Evolutionary conservation across 2,113 vertebrate species (phyloP).

Genomic region (Paramormyrops kingsleyae): DNA sequence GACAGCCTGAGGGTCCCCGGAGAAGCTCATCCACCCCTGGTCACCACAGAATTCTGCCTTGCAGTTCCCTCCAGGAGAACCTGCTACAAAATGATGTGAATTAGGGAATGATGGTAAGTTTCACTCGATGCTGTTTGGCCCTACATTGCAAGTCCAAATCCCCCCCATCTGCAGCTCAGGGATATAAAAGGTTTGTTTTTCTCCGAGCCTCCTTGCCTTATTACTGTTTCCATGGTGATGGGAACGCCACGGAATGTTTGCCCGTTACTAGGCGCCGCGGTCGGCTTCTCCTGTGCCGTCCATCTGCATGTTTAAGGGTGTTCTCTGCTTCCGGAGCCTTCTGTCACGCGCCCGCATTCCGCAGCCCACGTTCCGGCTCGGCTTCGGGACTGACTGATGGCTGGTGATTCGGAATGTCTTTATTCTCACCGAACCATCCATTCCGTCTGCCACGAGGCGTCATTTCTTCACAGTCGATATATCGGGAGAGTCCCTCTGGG

Average conservation of each 20-base stretch:
- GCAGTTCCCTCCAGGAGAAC: neutral
- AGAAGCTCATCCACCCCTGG: neutral
- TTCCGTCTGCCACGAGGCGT: neutral
- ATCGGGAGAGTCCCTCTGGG: neutral
- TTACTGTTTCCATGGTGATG: neutral
- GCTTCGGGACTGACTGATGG: neutral
- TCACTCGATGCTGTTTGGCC: neutral
- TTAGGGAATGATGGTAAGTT: neutral
- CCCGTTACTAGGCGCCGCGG: neutral
- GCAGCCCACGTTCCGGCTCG: neutral
- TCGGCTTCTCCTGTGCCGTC: neutral
- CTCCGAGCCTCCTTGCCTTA: neutral
- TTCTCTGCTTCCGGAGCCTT: neutral
- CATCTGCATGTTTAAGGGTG: neutral
- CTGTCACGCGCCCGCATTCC: neutral
- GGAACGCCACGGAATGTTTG: neutral
- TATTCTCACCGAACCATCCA: neutral
- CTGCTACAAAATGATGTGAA: neutral
- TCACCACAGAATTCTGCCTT: neutral
- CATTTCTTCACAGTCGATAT: neutral
- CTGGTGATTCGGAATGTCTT: neutral
- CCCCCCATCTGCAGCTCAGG: slow-evolving; percentile 1
- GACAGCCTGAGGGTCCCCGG: neutral
- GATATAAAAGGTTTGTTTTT: neutral
- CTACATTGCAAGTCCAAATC: neutral